Base-by-base conservation (phyloP, 2,113 vertebrate species). In the Zosterops lateralis region DNA sequence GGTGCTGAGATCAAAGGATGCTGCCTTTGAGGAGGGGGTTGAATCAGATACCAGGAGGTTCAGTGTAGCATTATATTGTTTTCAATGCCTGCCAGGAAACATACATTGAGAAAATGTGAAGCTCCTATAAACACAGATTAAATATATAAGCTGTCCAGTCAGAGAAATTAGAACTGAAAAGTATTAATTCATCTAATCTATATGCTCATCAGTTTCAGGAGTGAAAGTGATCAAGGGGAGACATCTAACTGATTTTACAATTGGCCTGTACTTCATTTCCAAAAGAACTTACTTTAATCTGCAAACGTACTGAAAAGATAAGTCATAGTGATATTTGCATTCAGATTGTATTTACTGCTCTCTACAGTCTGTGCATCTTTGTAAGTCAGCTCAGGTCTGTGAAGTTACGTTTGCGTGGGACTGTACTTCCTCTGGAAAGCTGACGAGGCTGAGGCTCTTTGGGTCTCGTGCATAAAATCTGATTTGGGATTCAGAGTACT, bases 111-210 rank as follows among this genome's bases (percentile, higher is more conserved):
- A 72, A 89, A 48, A 71, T 48, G 8, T 7, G 57, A 78, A 84
- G 13, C 14, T 68, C 10, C 24, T 87, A 51, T 75, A 84, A 84
- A 84, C 6, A 42, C 1, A 19, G 32, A 20, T 61, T 16, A 67
- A 91, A 81, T 40, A 62, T 77, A 66, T 61, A 66, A 51, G 6
- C 7, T 50, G 2, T 45, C 8, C 24, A 60, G 21, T 16, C 28
- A 75, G 44, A 87, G n/a, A 87, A 89, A 81, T 18, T 61, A 74
- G 45, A 88, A 38, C 18, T 70, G 26, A 34, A 82, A 89, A 56
- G 62, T 44, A 61, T 17, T 47, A 60, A 56, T 72, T 78, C 0
- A 7, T 58, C 13, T 71, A 47, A 42, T 74, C 34, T 56, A 48
- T 67, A 38, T 1, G 3, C 25, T 75, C 36, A 24, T 26, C 32